Conservation (phyloP, 2,797 vertebrate genomes). For the Sebastiscus tertius region DNA sequence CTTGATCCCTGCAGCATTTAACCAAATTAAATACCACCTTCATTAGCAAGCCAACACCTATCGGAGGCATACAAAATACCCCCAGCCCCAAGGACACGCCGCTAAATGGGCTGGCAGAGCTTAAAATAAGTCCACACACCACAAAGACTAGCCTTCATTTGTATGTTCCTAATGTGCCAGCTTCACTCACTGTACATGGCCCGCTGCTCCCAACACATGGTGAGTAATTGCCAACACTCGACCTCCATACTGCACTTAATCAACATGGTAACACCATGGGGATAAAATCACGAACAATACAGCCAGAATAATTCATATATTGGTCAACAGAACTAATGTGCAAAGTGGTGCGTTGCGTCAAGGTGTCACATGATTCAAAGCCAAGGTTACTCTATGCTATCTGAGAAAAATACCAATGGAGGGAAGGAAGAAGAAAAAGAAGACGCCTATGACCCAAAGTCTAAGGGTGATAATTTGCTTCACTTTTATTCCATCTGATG, state of each 20-base stretch:
- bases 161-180: slow-evolving; percentile 80
- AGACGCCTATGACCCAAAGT: neutral
- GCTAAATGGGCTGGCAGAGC: slow-evolving; percentile 71
- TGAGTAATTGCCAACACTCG: slow-evolving; percentile 81
- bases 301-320: slow-evolving; percentile 80
- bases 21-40: slow-evolving; percentile 81
- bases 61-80: slow-evolving; percentile 67
- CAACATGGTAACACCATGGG: slow-evolving; percentile 75
- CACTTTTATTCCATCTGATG: neutral
- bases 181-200: slow-evolving; percentile 71
- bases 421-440: neutral
- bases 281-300: slow-evolving; percentile 75
- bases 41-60: slow-evolving; percentile 74
- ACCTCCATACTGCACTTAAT: slow-evolving; percentile 80
- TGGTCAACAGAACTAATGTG: slow-evolving; percentile 77
- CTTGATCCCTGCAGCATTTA: slow-evolving; percentile 77
- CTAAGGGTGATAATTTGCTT: neutral
- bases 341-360: slow-evolving; percentile 56
- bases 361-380: slow-evolving; percentile 71
- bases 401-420: slow-evolving; percentile 53
- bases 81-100: slow-evolving; percentile 69
- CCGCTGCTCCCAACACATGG: slow-evolving; percentile 74
- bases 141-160: slow-evolving; percentile 79
- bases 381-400: slow-evolving; percentile 72
- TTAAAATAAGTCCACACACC: slow-evolving; percentile 69